A percentile compares a stretch with the other conserved stretches of the same genome.
These are phyloP conservation scores for Vesta saturnalis DNA, from an alignment of 2,888 invertebrate genomes.

Conservation along the genomic window DNA sequence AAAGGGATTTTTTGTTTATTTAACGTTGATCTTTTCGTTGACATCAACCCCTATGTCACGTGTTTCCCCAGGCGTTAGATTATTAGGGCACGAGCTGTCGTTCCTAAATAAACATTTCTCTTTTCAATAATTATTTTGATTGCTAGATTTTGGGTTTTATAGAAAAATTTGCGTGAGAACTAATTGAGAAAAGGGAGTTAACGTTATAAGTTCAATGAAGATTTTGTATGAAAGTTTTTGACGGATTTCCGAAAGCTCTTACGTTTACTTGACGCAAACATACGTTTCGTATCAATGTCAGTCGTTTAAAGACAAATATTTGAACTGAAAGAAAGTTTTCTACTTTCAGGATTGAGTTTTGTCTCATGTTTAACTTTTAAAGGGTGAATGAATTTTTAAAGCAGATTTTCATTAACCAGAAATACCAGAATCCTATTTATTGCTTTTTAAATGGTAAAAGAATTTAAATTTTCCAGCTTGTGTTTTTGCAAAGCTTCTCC, in stretches of 20 bases:
- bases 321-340: not conserved
- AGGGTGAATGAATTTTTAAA: not conserved
- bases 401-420: not conserved
- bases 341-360: not conserved
- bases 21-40: conserved; percentile 27
- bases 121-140: conserved; percentile 28
- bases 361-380: not conserved
- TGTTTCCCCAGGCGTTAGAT: conserved; percentile 22
- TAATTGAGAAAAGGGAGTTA: not conserved
- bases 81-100: conserved; percentile 24
- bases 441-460: too few relatives aligned
- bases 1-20: conserved; percentile 18
- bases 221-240: conserved; percentile 23
- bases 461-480: too few relatives aligned
- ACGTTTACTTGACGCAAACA: conserved; percentile 31
- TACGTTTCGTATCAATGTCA: conserved; percentile 35
- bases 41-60: conserved; percentile 18
- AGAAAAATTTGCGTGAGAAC: not conserved
- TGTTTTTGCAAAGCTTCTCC: too few relatives aligned
- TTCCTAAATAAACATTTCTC: conserved; percentile 22
- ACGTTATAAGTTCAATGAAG: not conserved
- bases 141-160: conserved; percentile 19
- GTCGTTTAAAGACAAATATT: conserved; percentile 2
- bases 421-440: too few relatives aligned
- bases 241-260: conserved; percentile 33